Evolutionary conservation across 2,113 vertebrate species (phyloP).

Genomic region (Eurystomus gularis): DNA sequence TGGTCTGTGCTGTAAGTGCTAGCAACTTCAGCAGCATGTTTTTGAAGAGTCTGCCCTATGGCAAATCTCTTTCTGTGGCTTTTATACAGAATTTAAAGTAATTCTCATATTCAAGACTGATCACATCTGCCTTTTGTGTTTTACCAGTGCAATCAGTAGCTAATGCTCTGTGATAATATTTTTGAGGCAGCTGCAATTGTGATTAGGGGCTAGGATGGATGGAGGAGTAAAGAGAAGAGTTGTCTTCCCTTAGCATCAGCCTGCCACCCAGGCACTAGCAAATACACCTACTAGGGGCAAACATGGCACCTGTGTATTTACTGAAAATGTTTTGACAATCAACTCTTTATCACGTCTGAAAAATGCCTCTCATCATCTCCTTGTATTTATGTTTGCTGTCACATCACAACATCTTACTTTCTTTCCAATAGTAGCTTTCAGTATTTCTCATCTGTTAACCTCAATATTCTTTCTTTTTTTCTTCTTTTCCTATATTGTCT

Average conservation of each 20-base stretch:
- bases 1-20: neutral
- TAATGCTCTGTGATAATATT: neutral
- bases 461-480: neutral
- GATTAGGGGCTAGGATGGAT: neutral
- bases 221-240: neutral
- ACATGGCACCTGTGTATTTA: neutral
- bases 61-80: fast-evolving
- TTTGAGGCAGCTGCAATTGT: neutral
- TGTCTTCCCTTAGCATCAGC: neutral
- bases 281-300: neutral
- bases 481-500: neutral
- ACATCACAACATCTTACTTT: neutral
- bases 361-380: neutral
- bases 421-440: neutral
- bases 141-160: neutral
- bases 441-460: neutral
- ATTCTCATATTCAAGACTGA: neutral
- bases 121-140: neutral
- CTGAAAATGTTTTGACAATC: neutral
- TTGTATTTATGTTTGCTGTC: neutral
- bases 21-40: neutral
- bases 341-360: neutral
- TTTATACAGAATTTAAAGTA: neutral
- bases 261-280: neutral
- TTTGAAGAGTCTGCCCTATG: neutral